Evolutionary conservation across 2,797 vertebrate species (phyloP).

Genomic region (Momotus momota): DNA sequence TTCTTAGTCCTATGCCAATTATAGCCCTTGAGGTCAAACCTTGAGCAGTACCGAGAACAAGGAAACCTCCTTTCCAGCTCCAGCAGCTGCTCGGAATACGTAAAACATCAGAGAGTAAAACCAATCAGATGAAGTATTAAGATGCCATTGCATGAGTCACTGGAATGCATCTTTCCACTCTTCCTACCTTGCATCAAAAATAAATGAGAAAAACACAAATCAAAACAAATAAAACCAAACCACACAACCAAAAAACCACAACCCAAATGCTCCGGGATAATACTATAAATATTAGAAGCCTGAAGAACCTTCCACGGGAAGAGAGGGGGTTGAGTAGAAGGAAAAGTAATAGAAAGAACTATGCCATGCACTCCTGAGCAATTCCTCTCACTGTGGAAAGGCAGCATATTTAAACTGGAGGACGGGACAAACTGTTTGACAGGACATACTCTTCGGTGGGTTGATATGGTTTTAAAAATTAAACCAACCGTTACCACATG

Average conservation of each 20-base stretch:
- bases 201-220: background rate
- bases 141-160: background rate
- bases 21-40: background rate
- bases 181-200: background rate
- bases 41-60: background rate
- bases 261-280: background rate
- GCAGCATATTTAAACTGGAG: rapidly evolving
- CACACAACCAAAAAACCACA: too few species aligned
- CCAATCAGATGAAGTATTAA: background rate
- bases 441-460: background rate
- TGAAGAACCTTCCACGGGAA: background rate
- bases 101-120: background rate
- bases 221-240: background rate
- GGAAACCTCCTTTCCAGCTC: background rate
- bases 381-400: background rate
- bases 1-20: background rate
- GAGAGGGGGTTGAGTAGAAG: background rate
- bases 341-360: background rate
- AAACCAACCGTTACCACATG: background rate
- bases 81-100: background rate
- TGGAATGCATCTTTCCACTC: background rate
- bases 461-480: background rate
- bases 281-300: background rate
- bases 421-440: background rate
- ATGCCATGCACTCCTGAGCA: background rate